Conservation (phyloP, 1,140 invertebrate species). For the Pteromalus puparum region DNA sequence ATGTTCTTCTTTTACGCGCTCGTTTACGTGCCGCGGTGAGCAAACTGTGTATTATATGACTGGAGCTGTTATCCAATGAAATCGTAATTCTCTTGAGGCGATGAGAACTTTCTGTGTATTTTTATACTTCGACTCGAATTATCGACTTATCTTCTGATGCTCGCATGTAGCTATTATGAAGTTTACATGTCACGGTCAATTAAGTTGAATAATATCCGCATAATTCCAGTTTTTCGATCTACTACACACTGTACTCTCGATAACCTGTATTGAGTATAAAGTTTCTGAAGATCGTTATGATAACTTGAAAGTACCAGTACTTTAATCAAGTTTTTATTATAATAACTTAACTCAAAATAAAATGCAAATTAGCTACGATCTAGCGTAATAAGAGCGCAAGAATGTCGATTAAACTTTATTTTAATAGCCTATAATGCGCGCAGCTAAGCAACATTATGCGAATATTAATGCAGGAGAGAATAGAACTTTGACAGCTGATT, state of each 20-base stretch:
- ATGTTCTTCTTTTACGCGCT: background rate
- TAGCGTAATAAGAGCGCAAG: too few relatives aligned
- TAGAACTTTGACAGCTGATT: background rate
- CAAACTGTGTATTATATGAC: background rate
- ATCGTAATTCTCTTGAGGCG: background rate
- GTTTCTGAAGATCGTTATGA: background rate
- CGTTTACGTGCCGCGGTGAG: background rate
- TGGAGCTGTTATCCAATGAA: background rate
- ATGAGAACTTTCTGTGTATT: background rate
- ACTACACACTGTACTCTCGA: background rate
- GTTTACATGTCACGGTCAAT: conserved; percentile 1
- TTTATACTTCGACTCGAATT: conserved; percentile 8
- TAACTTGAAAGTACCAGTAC: background rate
- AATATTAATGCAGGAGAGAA: background rate
- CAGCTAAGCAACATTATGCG: background rate
- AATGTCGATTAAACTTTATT: too few relatives aligned
- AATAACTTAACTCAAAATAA: background rate
- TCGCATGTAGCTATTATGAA: background rate
- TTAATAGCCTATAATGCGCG: background rate
- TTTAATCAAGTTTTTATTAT: background rate
- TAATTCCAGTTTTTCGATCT: background rate
- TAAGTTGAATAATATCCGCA: conserved; percentile 3
- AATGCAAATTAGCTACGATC: too few relatives aligned
- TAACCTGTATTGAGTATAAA: background rate
- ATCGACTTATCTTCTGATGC: background rate